Percentiles rank a stretch among this genome's conserved stretches.
Evolutionary conservation across 2,113 vertebrate species (phyloP).

Genomic region (Brachypodius melanocephalos): DNA sequence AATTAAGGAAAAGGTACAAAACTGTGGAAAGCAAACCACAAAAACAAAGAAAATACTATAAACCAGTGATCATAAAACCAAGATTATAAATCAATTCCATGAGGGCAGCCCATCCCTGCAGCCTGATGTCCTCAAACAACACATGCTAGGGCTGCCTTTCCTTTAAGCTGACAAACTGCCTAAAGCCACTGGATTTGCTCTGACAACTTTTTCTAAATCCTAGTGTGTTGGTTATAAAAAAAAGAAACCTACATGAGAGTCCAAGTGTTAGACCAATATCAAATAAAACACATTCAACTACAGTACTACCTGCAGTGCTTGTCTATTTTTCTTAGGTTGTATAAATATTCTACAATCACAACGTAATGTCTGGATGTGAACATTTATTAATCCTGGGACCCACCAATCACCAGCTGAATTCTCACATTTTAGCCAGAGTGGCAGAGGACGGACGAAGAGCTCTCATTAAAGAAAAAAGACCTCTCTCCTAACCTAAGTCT

Average conservation of each 20-base stretch:
- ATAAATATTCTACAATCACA: not conserved
- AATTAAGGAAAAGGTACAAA: not conserved
- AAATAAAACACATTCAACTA: not conserved
- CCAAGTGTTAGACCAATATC: not conserved
- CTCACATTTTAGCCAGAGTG: not conserved
- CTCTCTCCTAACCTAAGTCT: not conserved
- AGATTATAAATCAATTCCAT: not conserved
- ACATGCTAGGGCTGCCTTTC: not conserved
- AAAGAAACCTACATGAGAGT: not conserved
- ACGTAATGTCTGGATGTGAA: fast-evolving
- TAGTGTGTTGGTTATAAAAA: not conserved
- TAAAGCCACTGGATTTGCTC: not conserved
- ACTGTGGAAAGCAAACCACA: not conserved
- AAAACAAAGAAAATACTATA: not conserved
- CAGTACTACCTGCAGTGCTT: not conserved
- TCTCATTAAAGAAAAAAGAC: no score
- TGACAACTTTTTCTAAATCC: not conserved
- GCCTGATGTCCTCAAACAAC: not conserved
- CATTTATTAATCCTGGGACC: not conserved
- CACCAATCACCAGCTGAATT: not conserved
- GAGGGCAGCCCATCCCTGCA: not conserved
- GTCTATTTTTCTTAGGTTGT: not conserved
- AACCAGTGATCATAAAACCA: not conserved
- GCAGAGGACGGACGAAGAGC: fast-evolving
- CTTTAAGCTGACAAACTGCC: not conserved